Evolutionary conservation across 2,797 vertebrate genomes (phyloP), one percentile per base, ranked within the genome.

Genomic region (Anniella stebbinsi): DNA sequence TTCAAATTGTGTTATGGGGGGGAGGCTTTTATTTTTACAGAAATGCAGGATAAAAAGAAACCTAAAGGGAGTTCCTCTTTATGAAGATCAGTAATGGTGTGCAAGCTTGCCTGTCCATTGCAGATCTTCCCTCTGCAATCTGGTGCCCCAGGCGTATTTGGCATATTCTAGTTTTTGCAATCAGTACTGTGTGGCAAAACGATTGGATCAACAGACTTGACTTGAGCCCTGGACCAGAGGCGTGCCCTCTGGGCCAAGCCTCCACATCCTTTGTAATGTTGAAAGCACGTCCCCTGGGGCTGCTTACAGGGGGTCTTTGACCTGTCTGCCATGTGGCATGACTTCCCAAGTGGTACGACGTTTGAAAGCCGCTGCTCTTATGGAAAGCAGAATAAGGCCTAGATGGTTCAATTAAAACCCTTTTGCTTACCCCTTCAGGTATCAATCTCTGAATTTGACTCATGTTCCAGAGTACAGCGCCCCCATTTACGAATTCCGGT

Each of bases 401-500:
- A 1, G 2, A 12, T 23, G 21, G 1, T 11, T 51, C 84, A 33
- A 23, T 88, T 63, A 87, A 48, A 10, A 0, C 86, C 80, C 72
- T 4, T 0, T 38, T 77, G 28, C 6, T 0, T 92, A 51, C 72
- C 73, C 38, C n/a, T 80, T 30, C 95, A 99, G 99, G 99, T 99
- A 99, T 97, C 99, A 99, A 97, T 99, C 99, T 21, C 95, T 99
- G 95, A 99, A 98, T 95, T 97, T 99, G 92, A 99, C 98, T 90
- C 98, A 99, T 0, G 98, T 99, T 94, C 98, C 96, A 33, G 98
- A 99, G 97, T 98, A 98, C 98, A 99, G 99, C 1, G 97, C 98
- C 60, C 98, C 99, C 93, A 99, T 99, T 97, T 99, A 99, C 41
- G 99, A 99, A 93, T 99, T 99, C 95, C 99, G 99, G 97, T 99